Conservation (phyloP, 1,140 invertebrate genomes). For the Habropoda laboriosa region DNA sequence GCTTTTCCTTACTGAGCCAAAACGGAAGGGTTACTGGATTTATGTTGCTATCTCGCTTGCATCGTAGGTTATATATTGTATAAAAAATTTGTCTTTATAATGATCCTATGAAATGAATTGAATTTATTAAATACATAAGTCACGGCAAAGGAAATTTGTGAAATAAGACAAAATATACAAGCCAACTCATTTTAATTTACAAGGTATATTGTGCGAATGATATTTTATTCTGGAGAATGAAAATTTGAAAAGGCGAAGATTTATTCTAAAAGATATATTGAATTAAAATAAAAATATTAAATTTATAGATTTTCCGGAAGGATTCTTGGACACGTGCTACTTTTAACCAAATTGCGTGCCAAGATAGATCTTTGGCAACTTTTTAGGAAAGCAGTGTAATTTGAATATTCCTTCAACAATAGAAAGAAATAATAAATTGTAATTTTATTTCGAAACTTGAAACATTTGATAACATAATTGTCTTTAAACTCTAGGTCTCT, state of each 20-base stretch:
- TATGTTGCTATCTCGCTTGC: slow-evolving; percentile 10
- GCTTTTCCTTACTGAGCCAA: background rate
- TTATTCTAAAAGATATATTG: background rate
- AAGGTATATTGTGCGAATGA: background rate
- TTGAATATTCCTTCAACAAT: too few species aligned
- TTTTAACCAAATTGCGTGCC: too few species aligned
- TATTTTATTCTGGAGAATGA: background rate
- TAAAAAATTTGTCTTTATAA: background rate
- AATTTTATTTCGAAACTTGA: background rate
- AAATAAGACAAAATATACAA: background rate
- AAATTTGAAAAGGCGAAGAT: background rate
- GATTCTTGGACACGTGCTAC: too few species aligned
- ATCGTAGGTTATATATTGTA: background rate
- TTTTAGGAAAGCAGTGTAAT: too few species aligned
- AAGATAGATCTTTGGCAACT: too few species aligned
- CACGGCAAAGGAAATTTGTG: background rate
- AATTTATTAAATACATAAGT: background rate
- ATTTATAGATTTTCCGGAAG: background rate
- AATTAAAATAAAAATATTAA: background rate
- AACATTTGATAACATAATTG: background rate
- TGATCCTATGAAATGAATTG: background rate
- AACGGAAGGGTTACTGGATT: background rate
- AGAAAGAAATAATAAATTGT: too few species aligned
- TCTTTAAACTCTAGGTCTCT: background rate
- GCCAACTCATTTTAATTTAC: background rate